Conservation (phyloP, 2,113 vertebrate genomes). For the Protomyctophum bolini region DNA sequence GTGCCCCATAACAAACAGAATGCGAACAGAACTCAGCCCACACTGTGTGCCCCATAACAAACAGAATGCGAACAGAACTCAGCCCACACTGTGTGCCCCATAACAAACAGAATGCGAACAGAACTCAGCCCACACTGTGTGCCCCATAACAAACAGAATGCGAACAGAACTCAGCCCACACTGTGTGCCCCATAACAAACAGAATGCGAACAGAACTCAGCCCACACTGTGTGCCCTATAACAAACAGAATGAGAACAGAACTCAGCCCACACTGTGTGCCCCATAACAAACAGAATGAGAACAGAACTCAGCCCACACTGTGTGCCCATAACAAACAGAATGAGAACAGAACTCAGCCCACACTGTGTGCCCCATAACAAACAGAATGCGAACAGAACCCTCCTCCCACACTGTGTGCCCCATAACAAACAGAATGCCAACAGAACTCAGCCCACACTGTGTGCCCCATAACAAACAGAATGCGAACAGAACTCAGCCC, state of each 20-base stretch:
- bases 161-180: slow-evolving; percentile 29
- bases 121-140: slow-evolving; percentile 38
- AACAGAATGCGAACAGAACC: too few relatives aligned
- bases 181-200: slow-evolving; percentile 62
- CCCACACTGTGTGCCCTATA: slow-evolving; percentile 53
- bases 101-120: slow-evolving; percentile 62
- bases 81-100: slow-evolving; percentile 41
- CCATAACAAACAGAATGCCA: slow-evolving; percentile 66
- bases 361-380: slow-evolving; percentile 51
- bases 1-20: slow-evolving; percentile 62
- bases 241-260: slow-evolving; percentile 57
- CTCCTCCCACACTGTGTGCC: slow-evolving; percentile 36
- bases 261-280: slow-evolving; percentile 36
- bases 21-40: slow-evolving; percentile 31
- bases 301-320: slow-evolving; percentile 35
- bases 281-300: slow-evolving; percentile 64
- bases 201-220: slow-evolving; percentile 30
- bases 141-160: slow-evolving; percentile 65
- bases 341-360: slow-evolving; percentile 39
- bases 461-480: slow-evolving; percentile 63
- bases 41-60: slow-evolving; percentile 59
- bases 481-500: slow-evolving; percentile 30
- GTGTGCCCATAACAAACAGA: slow-evolving; percentile 63
- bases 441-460: slow-evolving; percentile 37
- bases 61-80: slow-evolving; percentile 35